Evolutionary conservation across 2,797 vertebrate species (phyloP), one percentile per base, ranked within the genome.

Genomic region (Sparus aurata): DNA sequence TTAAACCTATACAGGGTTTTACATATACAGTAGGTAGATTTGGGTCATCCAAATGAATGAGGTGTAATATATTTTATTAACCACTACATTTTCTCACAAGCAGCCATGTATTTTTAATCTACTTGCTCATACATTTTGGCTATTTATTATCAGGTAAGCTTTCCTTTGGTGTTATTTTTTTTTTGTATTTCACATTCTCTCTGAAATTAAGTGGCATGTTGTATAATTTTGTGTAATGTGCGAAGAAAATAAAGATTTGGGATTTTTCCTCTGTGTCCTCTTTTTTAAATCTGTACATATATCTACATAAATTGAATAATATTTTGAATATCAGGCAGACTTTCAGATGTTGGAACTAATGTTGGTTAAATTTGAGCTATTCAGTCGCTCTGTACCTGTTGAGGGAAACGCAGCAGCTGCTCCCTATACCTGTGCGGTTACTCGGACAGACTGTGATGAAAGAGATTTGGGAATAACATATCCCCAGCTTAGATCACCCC

Each of bases 31-130:
- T 17, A 15, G 50, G 45, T 85, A 54, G 54, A 72, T 71, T 78
- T 85, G 75, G 75, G 85, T 82, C 43, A 62, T 86, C 76, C 64
- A 84, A 72, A 90, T 80, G 20, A 75, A 86, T 73, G 65, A 90
- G 90, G 90, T 95, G 92, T 95, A 93, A 93, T 86, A 92, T 95
- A 93, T 94, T 95, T 76, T 77, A 83, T 80, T 50, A 82, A 82
- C 68, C 79, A 69, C 49, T 41, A 75, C 58, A 64, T 84, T 89
- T 79, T 82, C 52, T 79, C 60, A 46, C 47, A 85, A 79, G 61
- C 69, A 77, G 16, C 73, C 53, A 52, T 69, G 74, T 63, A 64
- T 84, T 80, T 80, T 87, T 83, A 77, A 73, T 77, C 43, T 82
- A 73, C 79, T 77, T 79, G 60, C 77, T 77, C 62, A 73, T 77